phyloP scores from a whole-genome alignment of 2,797 vertebrate genomes.

The Ctenochaetus hawaiiensis region DNA sequence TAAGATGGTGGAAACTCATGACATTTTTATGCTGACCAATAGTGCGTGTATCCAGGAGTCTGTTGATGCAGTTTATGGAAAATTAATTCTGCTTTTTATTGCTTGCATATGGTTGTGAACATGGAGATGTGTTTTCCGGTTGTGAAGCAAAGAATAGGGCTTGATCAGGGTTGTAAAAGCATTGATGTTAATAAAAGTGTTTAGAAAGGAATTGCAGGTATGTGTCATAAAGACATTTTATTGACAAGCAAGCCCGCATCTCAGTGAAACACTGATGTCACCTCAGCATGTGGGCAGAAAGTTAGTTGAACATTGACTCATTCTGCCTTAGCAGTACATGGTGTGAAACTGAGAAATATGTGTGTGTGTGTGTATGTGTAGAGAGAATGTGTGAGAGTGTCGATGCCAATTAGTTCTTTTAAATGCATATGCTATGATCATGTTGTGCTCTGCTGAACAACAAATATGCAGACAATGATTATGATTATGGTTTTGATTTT shows the following conservation, averaged over 20 bases:
- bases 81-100: background rate
- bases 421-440: background rate
- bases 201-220: constrained; percentile 24
- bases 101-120: background rate
- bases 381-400: background rate
- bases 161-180: constrained; percentile 12
- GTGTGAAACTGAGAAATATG: background rate
- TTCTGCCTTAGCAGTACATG: background rate
- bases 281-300: constrained; percentile 44
- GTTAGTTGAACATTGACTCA: constrained; percentile 53
- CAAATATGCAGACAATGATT: constrained; percentile 24
- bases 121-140: background rate
- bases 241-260: constrained; percentile 15
- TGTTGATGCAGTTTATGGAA: background rate
- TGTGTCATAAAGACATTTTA: constrained; percentile 56
- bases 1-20: background rate
- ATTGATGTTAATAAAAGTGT: constrained; percentile 23
- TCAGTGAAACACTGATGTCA: constrained; percentile 55
- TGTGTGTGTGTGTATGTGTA: background rate
- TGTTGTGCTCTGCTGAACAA: constrained; percentile 7
- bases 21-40: constrained; percentile 6
- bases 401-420: background rate
- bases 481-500: constrained; percentile 44
- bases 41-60: background rate
- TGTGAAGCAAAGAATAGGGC: constrained; percentile 2